phyloP scores from a whole-genome alignment of 1,140 invertebrate species.

The Psilanteris sp. region DNA sequence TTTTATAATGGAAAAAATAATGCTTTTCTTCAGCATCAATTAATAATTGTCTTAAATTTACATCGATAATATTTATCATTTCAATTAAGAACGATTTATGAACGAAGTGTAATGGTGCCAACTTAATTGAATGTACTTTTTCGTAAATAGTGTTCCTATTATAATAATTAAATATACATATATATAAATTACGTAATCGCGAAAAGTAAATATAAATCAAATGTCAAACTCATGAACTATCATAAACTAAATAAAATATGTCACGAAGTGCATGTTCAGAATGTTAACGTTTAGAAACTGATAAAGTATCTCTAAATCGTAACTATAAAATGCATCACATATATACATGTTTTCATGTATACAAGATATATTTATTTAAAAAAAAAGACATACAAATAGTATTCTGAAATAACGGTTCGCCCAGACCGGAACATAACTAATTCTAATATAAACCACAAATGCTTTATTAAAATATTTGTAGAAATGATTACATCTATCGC shows the following conservation, averaged over 20 bases:
- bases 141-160: too few relatives aligned
- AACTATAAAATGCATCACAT: constrained; percentile 6
- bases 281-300: constrained; percentile 22
- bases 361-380: constrained; percentile 26
- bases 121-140: too few relatives aligned
- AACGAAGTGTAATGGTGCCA: too few relatives aligned
- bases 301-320: constrained; percentile 23
- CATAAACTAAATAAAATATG: constrained; percentile 7
- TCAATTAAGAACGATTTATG: too few relatives aligned
- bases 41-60: too few relatives aligned
- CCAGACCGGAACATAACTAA: constrained; percentile 3
- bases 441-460: constrained; percentile 12
- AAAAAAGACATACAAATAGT: constrained; percentile 36
- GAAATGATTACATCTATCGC: constrained; percentile 38
- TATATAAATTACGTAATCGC: too few relatives aligned
- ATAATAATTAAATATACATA: too few relatives aligned
- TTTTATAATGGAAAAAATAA: too few relatives aligned
- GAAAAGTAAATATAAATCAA: too few relatives aligned
- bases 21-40: too few relatives aligned
- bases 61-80: too few relatives aligned
- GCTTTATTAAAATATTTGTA: constrained; percentile 30
- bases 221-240: not conserved
- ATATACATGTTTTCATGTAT: not conserved
- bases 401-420: constrained; percentile 7
- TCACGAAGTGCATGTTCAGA: constrained; percentile 10